Evolutionary conservation across 2,888 invertebrate species (phyloP).

Genomic region (Polietes domitor): DNA sequence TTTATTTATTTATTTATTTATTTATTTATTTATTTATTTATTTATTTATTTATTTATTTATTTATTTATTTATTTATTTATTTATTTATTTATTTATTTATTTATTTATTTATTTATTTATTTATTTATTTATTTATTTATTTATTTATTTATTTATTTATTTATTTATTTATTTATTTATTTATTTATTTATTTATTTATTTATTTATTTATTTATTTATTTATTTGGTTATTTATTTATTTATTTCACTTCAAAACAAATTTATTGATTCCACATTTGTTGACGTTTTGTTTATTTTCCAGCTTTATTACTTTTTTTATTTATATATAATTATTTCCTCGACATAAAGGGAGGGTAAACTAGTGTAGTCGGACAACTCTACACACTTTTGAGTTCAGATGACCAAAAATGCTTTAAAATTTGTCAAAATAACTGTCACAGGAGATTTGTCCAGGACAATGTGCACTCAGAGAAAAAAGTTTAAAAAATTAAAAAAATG

Average conservation of each 20-base stretch:
- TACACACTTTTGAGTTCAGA: too few relatives aligned
- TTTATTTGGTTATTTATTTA: constrained; percentile 4
- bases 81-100: constrained; percentile 18
- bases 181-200: constrained; percentile 22
- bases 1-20: constrained; percentile 26
- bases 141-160: constrained; percentile 11
- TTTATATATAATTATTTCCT: too few relatives aligned
- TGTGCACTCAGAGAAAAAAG: too few relatives aligned
- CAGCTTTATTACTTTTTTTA: too few relatives aligned
- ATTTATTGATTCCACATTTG: too few relatives aligned
- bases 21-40: constrained; percentile 6
- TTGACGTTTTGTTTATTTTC: too few relatives aligned
- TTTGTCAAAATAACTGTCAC: too few relatives aligned
- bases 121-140: constrained; percentile 16
- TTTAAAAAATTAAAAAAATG: too few relatives aligned
- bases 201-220: constrained; percentile 16
- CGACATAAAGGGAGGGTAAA: too few relatives aligned
- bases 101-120: constrained; percentile 15
- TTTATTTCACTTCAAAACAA: background rate
- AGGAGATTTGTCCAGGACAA: too few relatives aligned
- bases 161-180: constrained; percentile 11
- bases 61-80: constrained; percentile 2
- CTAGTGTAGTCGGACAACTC: too few relatives aligned
- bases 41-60: background rate
- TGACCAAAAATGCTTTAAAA: too few relatives aligned